Conservation (phyloP, 2,113 vertebrate genomes). For the Centropus unirufus region DNA sequence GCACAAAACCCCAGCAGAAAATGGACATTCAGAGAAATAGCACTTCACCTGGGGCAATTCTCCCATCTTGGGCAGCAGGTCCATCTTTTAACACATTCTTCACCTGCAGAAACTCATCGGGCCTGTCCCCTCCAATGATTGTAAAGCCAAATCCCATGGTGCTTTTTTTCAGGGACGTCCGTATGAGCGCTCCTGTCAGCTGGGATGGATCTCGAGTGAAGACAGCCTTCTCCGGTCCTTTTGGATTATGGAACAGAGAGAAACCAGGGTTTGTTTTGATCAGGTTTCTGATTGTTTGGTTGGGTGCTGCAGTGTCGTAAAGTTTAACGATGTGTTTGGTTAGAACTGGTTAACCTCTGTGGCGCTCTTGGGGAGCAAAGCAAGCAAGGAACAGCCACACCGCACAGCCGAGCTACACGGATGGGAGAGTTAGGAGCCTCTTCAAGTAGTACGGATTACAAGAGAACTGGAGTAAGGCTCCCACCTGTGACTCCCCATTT, state of each 20-base stretch:
- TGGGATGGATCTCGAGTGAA: slow-evolving; percentile 93
- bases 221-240: slow-evolving; percentile 76
- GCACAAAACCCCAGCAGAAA: background rate
- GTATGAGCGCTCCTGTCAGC: slow-evolving; percentile 88
- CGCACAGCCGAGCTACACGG: background rate
- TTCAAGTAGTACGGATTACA: background rate
- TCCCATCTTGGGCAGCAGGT: slow-evolving; percentile 93
- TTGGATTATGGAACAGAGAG: background rate
- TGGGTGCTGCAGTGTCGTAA: background rate
- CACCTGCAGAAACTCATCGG: slow-evolving; percentile 97
- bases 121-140: slow-evolving; percentile 97
- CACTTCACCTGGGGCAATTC: slow-evolving; percentile 89
- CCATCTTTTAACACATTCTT: slow-evolving; percentile 96
- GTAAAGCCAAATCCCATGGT: slow-evolving; percentile 96
- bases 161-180: slow-evolving; percentile 90
- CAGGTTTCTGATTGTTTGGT: background rate
- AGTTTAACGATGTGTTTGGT: background rate
- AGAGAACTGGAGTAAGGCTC: background rate
- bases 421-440: background rate
- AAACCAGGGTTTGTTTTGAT: background rate
- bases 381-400: background rate
- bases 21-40: background rate
- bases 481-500: background rate
- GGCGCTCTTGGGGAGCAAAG: background rate
- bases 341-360: background rate